Percentiles rank a stretch among this genome's conserved stretches.
phyloP scores from a whole-genome alignment of 2,888 invertebrate species.

The Halictus ligatus region DNA sequence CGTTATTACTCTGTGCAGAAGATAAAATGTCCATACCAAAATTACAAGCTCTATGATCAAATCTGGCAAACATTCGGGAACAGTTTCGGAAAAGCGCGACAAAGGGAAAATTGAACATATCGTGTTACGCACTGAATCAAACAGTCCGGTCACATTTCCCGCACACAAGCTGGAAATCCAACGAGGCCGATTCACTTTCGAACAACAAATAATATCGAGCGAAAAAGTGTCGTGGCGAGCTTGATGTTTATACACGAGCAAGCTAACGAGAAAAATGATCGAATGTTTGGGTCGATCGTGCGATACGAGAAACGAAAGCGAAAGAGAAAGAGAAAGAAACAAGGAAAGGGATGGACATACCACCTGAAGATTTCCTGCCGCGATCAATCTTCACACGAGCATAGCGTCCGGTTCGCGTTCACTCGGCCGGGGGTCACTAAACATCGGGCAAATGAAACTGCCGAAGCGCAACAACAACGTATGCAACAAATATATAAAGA shows the following conservation, averaged over 20 bases:
- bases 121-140: not conserved
- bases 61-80: not conserved
- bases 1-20: not conserved
- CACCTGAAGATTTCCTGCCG: constrained; percentile 58
- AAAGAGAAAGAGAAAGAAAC: not conserved
- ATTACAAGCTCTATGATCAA: not conserved
- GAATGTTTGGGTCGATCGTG: not conserved
- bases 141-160: not conserved
- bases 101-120: not conserved
- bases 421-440: constrained; percentile 55
- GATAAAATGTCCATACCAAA: not conserved
- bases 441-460: constrained; percentile 23
- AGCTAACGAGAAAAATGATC: not conserved
- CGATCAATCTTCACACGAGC: constrained; percentile 30
- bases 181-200: not conserved
- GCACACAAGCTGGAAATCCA: not conserved
- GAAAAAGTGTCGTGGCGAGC: not conserved
- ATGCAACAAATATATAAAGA: constrained; percentile 21
- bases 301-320: not conserved
- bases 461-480: not conserved
- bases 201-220: not conserved
- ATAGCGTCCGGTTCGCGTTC: constrained; percentile 36
- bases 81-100: not conserved
- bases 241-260: not conserved
- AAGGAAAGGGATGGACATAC: constrained; percentile 37